These are phyloP conservation scores for Coleophora deauratella DNA, from an alignment of 2,888 invertebrate species.

Conservation along the genomic window DNA sequence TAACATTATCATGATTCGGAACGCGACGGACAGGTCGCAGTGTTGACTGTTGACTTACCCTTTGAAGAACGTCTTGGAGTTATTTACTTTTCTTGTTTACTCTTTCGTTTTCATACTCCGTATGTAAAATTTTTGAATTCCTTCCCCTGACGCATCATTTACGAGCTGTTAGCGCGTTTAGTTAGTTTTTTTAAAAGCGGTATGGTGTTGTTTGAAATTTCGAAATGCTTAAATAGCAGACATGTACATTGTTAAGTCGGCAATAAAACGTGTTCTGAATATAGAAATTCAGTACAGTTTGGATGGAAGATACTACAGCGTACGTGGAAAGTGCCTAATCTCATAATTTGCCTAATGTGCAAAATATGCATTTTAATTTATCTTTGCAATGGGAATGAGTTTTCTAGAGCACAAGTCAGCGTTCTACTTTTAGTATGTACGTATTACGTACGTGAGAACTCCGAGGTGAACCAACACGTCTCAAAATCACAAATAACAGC, in stretches of 20 bases:
- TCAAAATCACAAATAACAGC: constrained; percentile 24
- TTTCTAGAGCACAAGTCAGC: background rate
- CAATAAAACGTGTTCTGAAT: too few species aligned
- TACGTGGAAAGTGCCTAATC: too few species aligned
- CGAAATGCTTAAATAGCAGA: too few species aligned
- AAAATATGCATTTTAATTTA: background rate
- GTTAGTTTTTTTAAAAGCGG: background rate
- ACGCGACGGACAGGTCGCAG: constrained; percentile 32
- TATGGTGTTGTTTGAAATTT: background rate
- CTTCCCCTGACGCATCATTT: background rate
- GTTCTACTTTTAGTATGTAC: background rate
- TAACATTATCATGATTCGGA: constrained; percentile 25
- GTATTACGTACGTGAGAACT: background rate
- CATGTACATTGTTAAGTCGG: background rate
- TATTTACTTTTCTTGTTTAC: constrained; percentile 7
- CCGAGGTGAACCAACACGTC: background rate
- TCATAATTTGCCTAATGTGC: too few species aligned
- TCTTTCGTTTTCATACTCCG: constrained; percentile 3
- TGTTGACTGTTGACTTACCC: constrained; percentile 19
- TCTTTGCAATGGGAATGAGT: background rate
- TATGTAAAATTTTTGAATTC: constrained; percentile 5
- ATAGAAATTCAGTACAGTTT: too few species aligned
- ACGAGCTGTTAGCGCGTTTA: too few species aligned
- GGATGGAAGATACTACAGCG: too few species aligned
- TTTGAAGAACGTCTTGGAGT: constrained; percentile 13